Percentiles rank a stretch among this genome's conserved stretches.
Evolutionary conservation across 2,113 vertebrate genomes (phyloP).

Genomic region (Tetraodon nigroviridis): DNA sequence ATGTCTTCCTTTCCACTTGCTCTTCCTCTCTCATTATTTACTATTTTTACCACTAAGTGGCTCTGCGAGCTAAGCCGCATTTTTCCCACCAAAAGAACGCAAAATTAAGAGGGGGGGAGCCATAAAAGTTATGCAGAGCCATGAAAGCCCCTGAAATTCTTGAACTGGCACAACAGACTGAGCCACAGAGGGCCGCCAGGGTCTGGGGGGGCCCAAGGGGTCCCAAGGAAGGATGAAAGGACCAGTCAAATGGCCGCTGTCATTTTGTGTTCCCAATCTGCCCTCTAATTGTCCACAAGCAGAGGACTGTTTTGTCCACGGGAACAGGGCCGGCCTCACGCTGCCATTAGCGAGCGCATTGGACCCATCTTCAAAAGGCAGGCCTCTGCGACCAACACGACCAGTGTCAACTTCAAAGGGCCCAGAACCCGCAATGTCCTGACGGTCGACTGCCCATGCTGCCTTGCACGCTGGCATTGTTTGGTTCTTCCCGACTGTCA

Average conservation of each 20-base stretch:
- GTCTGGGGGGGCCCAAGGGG: slow-evolving; percentile 44
- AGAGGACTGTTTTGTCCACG: slow-evolving; percentile 71
- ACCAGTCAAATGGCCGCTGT: slow-evolving; percentile 64
- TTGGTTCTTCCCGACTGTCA: slow-evolving; percentile 30
- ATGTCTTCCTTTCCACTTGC: slow-evolving; percentile 6
- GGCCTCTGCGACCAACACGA: slow-evolving; percentile 50
- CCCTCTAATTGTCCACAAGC: slow-evolving; percentile 76
- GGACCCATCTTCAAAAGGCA: slow-evolving; percentile 71
- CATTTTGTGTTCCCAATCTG: slow-evolving; percentile 72
- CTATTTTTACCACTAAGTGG: slow-evolving; percentile 47
- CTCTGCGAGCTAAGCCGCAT: slow-evolving; percentile 41
- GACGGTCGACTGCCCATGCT: slow-evolving; percentile 56
- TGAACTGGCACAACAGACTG: slow-evolving; percentile 68
- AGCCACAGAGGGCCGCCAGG: slow-evolving; percentile 49
- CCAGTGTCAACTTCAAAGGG: slow-evolving; percentile 73
- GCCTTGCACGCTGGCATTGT: slow-evolving; percentile 53
- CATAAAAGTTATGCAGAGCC: slow-evolving; percentile 60
- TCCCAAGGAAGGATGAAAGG: slow-evolving; percentile 65
- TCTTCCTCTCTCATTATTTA: slow-evolving; percentile 33
- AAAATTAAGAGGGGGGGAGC: slow-evolving; percentile 38
- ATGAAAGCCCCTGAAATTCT: slow-evolving; percentile 66
- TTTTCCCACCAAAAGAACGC: slow-evolving; percentile 54
- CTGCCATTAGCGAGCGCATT: slow-evolving; percentile 75
- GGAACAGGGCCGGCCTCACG: slow-evolving; percentile 65
- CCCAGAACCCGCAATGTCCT: slow-evolving; percentile 52